These are phyloP conservation scores for Dipodomys merriami DNA, from an alignment of 2,113 vertebrate species.

Conservation along the genomic window DNA sequence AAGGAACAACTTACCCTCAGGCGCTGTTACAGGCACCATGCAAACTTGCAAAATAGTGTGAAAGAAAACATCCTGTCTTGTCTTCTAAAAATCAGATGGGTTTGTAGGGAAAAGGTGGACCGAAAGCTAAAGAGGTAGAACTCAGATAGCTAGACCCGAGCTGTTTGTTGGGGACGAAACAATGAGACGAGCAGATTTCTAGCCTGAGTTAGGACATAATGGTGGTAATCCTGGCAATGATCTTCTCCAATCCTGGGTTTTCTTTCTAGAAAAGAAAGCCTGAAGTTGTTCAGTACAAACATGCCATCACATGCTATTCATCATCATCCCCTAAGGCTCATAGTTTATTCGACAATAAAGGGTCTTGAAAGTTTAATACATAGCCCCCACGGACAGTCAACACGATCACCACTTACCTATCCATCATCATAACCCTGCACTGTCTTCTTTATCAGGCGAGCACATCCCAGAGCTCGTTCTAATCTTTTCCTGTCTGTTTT, in stretches of 20 bases:
- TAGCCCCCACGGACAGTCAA: not conserved
- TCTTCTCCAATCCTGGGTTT: not conserved
- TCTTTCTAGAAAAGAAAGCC: not conserved
- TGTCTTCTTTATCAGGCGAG: not conserved
- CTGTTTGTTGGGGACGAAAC: not conserved
- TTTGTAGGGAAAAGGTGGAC: not conserved
- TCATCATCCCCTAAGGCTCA: not conserved
- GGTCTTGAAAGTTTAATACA: not conserved
- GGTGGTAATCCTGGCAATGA: not conserved
- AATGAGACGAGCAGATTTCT: not conserved
- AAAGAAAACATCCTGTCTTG: not conserved
- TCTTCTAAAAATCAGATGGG: not conserved
- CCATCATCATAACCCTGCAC: rapidly evolving
- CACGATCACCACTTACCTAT: rapidly evolving
- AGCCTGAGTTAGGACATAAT: not conserved
- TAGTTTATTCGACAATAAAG: not conserved
- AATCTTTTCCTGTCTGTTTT: not conserved
- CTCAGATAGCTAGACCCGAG: not conserved
- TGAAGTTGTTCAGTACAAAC: not conserved
- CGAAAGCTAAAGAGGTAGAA: not conserved
- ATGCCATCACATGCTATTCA: not conserved
- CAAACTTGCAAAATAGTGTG: not conserved
- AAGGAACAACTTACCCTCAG: not conserved
- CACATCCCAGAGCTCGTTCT: not conserved
- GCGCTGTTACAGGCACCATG: not conserved